Base-by-base conservation (phyloP, 2,797 vertebrate genomes). In the Antrozous pallidus region DNA sequence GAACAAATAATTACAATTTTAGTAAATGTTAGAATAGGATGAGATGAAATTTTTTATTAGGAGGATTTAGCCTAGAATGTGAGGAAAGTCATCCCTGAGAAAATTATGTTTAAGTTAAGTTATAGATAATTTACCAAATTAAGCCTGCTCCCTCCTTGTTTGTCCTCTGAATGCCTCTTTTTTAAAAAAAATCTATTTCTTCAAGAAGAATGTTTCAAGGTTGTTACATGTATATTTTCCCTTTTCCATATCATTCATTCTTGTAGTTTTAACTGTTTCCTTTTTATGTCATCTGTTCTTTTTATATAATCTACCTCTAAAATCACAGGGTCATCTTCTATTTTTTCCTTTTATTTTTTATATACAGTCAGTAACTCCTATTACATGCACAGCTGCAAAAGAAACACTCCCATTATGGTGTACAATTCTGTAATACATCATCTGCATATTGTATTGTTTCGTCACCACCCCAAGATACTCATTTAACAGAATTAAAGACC, bases 1-100 rank as follows among this genome's bases (percentile, higher is more conserved):
- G 14, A 90, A 73, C 42, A 87, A 79, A 79, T 87, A 33, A 87
- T 80, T 49, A 75, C 20, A 83, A 69, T 74, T 82, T 93, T 77
- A 91, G 5, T 83, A 91, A 77, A 20, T 73, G 54, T 36, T 77
- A 90, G 40, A 77, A 36, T 6, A 54, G 54, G 31, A 2, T 61
- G 47, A 73, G 61, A 67, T 90, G 42, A 79, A 70, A 80, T 5
- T 79, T 63, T 93, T 91, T 82, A 77, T 67, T 81, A 38, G 70
- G 24, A 63, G 9, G 8, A 79, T 28, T 78, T 84, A 88, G 74
- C 9, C 16, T 56, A 93, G 22, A 93, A 56, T 92, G 22, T 84
- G 9, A 84, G 24, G 51, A 47, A 92, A 86, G 78, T 45, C 28
- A 58, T 80, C 6, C 70, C 28, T 58, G 51, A 58, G n/a, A 81